These are phyloP conservation scores for Pharmacophagus antenor DNA, from an alignment of 2,888 invertebrate genomes.

Conservation along the genomic window DNA sequence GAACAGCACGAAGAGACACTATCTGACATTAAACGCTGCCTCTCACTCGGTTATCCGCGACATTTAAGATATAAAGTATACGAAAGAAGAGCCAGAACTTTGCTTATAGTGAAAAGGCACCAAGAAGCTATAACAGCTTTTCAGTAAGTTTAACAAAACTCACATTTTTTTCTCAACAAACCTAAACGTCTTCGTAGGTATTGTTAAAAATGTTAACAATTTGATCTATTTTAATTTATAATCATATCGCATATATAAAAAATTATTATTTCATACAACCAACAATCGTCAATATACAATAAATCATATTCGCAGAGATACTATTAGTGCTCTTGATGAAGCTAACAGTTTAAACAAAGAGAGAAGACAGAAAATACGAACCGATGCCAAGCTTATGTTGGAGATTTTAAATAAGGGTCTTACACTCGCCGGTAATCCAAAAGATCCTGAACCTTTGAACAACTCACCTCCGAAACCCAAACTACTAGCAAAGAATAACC, in stretches of 20 bases:
- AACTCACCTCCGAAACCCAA: slow-evolving; percentile 63
- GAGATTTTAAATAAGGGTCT: slow-evolving; percentile 84
- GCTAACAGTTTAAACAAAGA: slow-evolving; percentile 82
- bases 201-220: too few relatives aligned
- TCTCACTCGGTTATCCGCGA: slow-evolving; percentile 84
- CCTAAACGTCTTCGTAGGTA: too few relatives aligned
- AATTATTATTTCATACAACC: too few relatives aligned
- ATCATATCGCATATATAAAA: too few relatives aligned
- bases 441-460: slow-evolving; percentile 60
- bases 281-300: background rate
- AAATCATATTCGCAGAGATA: slow-evolving; percentile 68
- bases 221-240: too few relatives aligned
- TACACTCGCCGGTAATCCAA: slow-evolving; percentile 65
- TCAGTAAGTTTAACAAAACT: slow-evolving; percentile 55
- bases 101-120: slow-evolving; percentile 84
- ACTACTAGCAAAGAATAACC: slow-evolving; percentile 65
- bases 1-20: slow-evolving; percentile 84
- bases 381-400: slow-evolving; percentile 86
- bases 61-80: slow-evolving; percentile 88
- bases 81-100: slow-evolving; percentile 87
- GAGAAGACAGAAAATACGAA: slow-evolving; percentile 82
- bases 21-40: slow-evolving; percentile 85
- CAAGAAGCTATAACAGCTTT: slow-evolving; percentile 84
- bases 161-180: background rate
- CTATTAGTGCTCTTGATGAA: slow-evolving; percentile 84